These are phyloP conservation scores for Hypotaenidia philippensis DNA, from an alignment of 2,797 vertebrate species.

Conservation along the genomic window DNA sequence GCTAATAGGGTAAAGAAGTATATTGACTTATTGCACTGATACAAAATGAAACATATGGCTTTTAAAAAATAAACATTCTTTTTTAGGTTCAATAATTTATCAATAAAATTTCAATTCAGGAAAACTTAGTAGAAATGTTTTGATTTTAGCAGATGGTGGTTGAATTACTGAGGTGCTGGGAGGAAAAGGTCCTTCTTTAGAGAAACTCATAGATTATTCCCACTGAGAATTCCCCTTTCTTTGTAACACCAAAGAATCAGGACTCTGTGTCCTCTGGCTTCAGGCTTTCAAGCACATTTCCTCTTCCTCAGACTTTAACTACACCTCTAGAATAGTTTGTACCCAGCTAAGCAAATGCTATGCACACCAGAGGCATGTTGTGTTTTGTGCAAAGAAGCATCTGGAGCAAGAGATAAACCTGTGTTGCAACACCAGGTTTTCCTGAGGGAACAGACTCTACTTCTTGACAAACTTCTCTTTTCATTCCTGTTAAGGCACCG, in stretches of 20 bases:
- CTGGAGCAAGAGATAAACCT: neutral
- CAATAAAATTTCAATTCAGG: neutral
- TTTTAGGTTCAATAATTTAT: neutral
- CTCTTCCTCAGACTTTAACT: neutral
- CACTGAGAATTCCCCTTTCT: neutral
- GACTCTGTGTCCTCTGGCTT: neutral
- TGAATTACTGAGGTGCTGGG: neutral
- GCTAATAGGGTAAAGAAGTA: neutral
- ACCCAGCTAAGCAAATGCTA: neutral
- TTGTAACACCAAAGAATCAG: neutral
- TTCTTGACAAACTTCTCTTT: neutral
- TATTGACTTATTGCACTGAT: neutral
- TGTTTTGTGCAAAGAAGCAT: neutral
- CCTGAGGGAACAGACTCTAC: neutral
- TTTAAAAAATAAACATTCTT: neutral
- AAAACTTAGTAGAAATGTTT: neutral
- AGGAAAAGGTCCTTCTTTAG: neutral
- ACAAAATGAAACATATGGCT: neutral
- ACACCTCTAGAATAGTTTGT: neutral
- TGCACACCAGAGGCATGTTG: neutral
- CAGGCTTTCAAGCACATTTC: neutral
- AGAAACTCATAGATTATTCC: neutral
- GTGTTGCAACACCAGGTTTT: constrained; percentile 11
- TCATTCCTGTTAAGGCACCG: neutral
- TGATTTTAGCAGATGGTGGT: neutral